Conservation (phyloP, 2,888 invertebrate species). For the Timema cristinae region DNA sequence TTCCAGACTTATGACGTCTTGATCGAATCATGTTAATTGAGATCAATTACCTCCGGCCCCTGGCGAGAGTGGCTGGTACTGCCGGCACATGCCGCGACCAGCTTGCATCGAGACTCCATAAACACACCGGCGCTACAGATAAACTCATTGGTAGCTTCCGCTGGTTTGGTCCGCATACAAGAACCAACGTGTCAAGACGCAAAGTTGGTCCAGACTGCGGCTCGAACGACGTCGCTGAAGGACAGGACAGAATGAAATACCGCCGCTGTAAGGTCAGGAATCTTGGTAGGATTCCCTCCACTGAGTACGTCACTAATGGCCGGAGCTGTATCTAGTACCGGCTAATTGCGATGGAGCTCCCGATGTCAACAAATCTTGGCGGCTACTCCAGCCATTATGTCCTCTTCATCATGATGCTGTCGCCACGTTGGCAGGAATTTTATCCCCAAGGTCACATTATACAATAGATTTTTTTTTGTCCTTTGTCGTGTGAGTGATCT, state of each 20-base stretch:
- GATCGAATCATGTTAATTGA: constrained; percentile 45
- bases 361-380: constrained; percentile 52
- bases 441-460: neutral
- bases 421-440: constrained; percentile 6
- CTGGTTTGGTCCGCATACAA: no score
- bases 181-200: no score
- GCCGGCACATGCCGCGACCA: constrained; percentile 42
- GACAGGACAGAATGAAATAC: no score
- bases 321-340: constrained; percentile 22
- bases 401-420: constrained; percentile 49
- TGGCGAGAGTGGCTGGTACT: constrained; percentile 44
- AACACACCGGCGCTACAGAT: constrained; percentile 29
- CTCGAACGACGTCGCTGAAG: no score
- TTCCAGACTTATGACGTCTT: constrained; percentile 79
- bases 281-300: no score
- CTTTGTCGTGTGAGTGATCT: no score
- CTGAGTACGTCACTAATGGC: no score
- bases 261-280: no score
- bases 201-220: no score
- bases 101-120: constrained; percentile 37
- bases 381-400: constrained; percentile 65
- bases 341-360: constrained; percentile 40
- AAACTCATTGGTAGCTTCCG: neutral
- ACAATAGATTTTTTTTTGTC: no score
- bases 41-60: constrained; percentile 43